phyloP scores from a whole-genome alignment of 2,888 invertebrate genomes.

The Vesta saturnalis region DNA sequence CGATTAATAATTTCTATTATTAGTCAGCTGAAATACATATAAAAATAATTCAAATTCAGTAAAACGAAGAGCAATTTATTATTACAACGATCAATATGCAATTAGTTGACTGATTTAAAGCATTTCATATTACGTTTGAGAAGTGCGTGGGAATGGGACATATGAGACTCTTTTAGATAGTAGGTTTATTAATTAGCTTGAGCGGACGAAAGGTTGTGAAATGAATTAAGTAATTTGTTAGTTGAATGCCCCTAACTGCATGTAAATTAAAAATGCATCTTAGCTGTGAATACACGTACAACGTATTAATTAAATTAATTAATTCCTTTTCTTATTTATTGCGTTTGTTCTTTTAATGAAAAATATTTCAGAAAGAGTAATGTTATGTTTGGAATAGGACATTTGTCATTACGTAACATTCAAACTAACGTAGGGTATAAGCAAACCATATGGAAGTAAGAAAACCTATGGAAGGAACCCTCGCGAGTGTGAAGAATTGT shows the following conservation, averaged over 20 bases:
- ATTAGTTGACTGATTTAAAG: not conserved
- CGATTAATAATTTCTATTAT: too few relatives aligned
- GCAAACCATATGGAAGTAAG: conserved; percentile 37
- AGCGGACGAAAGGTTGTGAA: conserved; percentile 36
- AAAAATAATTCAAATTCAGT: too few relatives aligned
- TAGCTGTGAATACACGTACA: conserved; percentile 24
- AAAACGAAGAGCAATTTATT: too few relatives aligned
- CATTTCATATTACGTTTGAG: conserved; percentile 11
- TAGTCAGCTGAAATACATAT: too few relatives aligned
- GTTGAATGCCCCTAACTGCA: conserved; percentile 36
- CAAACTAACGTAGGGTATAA: conserved; percentile 32
- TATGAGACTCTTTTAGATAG: conserved; percentile 25
- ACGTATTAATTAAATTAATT: conserved; percentile 25
- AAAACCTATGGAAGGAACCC: conserved; percentile 37
- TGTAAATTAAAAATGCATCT: conserved; percentile 40
- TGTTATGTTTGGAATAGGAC: conserved; percentile 1
- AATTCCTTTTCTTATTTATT: conserved; percentile 19
- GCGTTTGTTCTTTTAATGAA: not conserved
- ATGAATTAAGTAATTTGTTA: conserved; percentile 39
- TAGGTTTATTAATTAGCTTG: conserved; percentile 40
- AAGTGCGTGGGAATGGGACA: conserved; percentile 33
- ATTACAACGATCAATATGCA: not conserved
- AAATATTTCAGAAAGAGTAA: conserved; percentile 2
- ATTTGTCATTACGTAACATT: conserved; percentile 21
- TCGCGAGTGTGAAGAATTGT: conserved; percentile 58